Evolutionary conservation across 2,888 invertebrate genomes (phyloP).

Genomic region (Watsonalla cultraria): DNA sequence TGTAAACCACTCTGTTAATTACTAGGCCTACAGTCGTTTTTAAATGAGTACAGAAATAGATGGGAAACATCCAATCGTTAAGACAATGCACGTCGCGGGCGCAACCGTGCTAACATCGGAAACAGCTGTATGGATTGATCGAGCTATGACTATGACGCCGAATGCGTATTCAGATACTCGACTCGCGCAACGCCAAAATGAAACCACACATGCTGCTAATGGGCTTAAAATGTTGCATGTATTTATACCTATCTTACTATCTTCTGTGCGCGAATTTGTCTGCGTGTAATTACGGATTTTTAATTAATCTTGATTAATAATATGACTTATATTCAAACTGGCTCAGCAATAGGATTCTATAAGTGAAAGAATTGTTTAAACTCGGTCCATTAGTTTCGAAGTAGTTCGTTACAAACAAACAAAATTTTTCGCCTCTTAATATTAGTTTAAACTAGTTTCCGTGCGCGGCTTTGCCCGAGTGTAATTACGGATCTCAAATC

Average conservation of each 20-base stretch:
- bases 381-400: too few species aligned
- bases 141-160: conserved; percentile 18
- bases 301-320: too few species aligned
- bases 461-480: too few species aligned
- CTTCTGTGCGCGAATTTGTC: too few species aligned
- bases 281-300: too few species aligned
- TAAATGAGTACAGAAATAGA: conserved; percentile 48
- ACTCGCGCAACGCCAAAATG: conserved; percentile 18
- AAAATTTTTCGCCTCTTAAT: too few species aligned
- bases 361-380: too few species aligned
- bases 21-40: conserved; percentile 52
- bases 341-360: too few species aligned
- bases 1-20: conserved; percentile 6
- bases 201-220: conserved; percentile 21
- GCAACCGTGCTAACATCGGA: conserved; percentile 29
- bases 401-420: too few species aligned
- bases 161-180: conserved; percentile 9
- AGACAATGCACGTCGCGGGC: conserved; percentile 51
- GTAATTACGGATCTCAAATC: too few species aligned
- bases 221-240: conserved; percentile 6
- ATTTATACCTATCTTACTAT: conserved; percentile 4
- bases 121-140: conserved; percentile 70
- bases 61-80: conserved; percentile 36
- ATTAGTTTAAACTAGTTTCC: too few species aligned
- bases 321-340: too few species aligned